Base-by-base conservation (phyloP, 2,797 vertebrate species). In the Orientallactaga sibirica region DNA sequence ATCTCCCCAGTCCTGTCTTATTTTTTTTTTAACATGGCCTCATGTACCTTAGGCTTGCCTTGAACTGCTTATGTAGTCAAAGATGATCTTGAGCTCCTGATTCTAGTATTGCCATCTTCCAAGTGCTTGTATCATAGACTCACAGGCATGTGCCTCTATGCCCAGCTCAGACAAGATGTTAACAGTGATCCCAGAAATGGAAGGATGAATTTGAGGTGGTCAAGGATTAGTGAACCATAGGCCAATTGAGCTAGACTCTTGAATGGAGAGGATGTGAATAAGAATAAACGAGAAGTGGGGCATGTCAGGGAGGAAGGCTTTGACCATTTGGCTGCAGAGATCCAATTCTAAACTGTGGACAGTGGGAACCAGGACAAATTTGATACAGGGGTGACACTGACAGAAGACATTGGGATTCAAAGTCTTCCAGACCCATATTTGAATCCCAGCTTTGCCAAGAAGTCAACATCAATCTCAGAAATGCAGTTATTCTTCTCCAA, bases 161-260 rank as follows among this genome's bases (percentile, higher is more conserved):
- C 20, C 62, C 19, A 64, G 9, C 37, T 77, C 25, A 81, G 14
- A 76, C 16, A 19, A 71, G 7, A 33, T 71, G n/a, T 18, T 71
- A 37, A 58, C 16, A 8, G 27, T n/a, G 64, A 24, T 27, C 70
- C 24, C 66, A 20, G 41, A 3, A 33, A 41, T 66, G 61, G 33
- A 92, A 33, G 74, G 33, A 77, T 77, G 76, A 86, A 86, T 70
- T 93, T 16, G 37, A 88, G 29, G n/a, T 43, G 67, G 15, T 85
- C 24, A 67, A 64, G n/a, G 10, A 20, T 41, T 85, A 55, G 48
- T 78, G 71, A 24, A 73, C 0, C 24, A 85, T 43, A 15, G 85
- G 64, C 62, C 37, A 41, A 83, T 83, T 75, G 20, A 91, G 22
- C 74, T 88, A 79, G 55, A 73, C 19, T 91, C 73, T 88, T 83